phyloP scores from a whole-genome alignment of 2,797 vertebrate genomes.

The Sparus aurata region DNA sequence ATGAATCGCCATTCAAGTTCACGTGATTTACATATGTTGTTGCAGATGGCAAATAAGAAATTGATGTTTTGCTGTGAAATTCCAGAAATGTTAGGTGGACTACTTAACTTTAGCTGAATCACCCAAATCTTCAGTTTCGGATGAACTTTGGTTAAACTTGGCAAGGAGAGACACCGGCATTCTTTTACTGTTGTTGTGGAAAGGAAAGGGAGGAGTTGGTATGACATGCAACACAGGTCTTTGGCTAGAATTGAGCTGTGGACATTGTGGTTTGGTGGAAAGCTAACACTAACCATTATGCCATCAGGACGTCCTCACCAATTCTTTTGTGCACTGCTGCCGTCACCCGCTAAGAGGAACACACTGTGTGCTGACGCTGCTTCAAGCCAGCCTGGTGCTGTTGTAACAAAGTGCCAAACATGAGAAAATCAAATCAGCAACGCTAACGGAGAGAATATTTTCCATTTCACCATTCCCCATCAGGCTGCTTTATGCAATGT shows the following conservation, averaged over 20 bases:
- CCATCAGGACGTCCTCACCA: background rate
- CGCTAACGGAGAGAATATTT: background rate
- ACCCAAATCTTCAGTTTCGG: no score
- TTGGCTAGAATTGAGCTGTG: background rate
- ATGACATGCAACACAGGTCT: background rate
- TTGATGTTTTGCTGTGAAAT: no score
- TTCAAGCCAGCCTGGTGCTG: background rate
- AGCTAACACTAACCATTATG: background rate
- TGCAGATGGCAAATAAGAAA: background rate
- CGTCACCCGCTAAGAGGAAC: background rate
- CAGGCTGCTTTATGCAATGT: background rate
- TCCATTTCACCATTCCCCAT: background rate
- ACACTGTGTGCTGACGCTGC: background rate
- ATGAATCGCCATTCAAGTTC: background rate
- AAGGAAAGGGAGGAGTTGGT: background rate
- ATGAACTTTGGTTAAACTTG: background rate
- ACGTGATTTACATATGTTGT: background rate
- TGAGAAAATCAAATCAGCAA: background rate
- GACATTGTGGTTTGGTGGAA: conserved; percentile 1
- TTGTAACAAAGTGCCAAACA: background rate
- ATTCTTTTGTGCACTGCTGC: background rate
- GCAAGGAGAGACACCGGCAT: background rate
- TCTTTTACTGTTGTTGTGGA: background rate
- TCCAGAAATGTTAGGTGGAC: no score
- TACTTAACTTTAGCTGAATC: no score